Evolutionary conservation across 2,888 invertebrate species (phyloP).

Genomic region (Himalopsyche kuldschensis): DNA sequence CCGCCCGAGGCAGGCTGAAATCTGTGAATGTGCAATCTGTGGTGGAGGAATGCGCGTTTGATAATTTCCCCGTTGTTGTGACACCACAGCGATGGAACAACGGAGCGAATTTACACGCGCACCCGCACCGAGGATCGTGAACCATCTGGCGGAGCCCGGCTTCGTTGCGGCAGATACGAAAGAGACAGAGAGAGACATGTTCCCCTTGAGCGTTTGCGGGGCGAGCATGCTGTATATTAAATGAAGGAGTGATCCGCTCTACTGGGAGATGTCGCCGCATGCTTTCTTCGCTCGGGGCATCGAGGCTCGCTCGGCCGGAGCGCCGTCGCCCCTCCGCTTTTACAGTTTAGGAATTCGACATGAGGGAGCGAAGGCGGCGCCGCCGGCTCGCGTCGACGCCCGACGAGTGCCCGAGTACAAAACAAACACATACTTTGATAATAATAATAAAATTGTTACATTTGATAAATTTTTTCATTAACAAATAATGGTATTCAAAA

Average conservation of each 20-base stretch:
- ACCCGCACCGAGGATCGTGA: constrained; percentile 42
- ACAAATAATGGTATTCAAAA: constrained; percentile 28
- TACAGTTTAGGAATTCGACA: background rate
- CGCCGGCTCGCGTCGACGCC: background rate
- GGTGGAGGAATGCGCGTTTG: background rate
- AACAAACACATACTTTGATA: constrained; percentile 13
- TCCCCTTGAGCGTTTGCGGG: constrained; percentile 2
- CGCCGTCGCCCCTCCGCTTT: background rate
- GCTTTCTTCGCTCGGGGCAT: constrained; percentile 10
- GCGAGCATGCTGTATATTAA: constrained; percentile 26
- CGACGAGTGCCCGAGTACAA: background rate
- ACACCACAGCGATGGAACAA: background rate
- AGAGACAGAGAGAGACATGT: constrained; percentile 9
- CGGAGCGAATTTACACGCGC: constrained; percentile 42
- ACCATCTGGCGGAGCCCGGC: constrained; percentile 41
- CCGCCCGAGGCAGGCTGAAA: constrained; percentile 53
- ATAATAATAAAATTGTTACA: constrained; percentile 21
- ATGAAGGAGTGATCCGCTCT: constrained; percentile 20
- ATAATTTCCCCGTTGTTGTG: background rate
- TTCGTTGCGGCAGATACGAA: background rate
- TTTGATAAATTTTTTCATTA: constrained; percentile 18
- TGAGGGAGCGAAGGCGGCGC: background rate
- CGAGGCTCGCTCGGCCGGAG: background rate
- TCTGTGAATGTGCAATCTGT: constrained; percentile 51
- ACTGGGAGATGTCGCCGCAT: constrained; percentile 28